A percentile compares a stretch with the other conserved stretches of the same genome.
Conservation (phyloP, 2,888 invertebrate species). For the Erebia ligea region DNA sequence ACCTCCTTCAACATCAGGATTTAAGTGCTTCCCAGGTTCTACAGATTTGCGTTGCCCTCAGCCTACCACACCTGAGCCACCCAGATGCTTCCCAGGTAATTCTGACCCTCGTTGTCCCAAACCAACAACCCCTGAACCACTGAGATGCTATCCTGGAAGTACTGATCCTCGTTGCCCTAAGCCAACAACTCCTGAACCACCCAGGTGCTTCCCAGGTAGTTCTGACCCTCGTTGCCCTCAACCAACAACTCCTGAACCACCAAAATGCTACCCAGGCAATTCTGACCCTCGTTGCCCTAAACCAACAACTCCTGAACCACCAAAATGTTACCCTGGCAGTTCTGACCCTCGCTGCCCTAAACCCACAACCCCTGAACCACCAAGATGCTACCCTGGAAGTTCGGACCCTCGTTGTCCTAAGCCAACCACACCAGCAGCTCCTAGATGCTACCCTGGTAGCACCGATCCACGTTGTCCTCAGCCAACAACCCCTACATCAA, state of each 20-base stretch:
- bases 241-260: conserved; percentile 48
- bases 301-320: conserved; percentile 54
- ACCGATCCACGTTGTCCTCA: conserved; percentile 51
- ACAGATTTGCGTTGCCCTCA: conserved; percentile 52
- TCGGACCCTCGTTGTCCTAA: conserved; percentile 43
- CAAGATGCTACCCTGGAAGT: conserved; percentile 50
- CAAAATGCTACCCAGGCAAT: conserved; percentile 46
- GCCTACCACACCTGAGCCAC: conserved; percentile 45
- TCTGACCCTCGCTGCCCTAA: conserved; percentile 71
- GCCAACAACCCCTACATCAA: conserved; percentile 49
- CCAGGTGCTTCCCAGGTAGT: conserved; percentile 48
- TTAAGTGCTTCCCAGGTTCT: conserved; percentile 48
- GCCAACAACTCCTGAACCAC: conserved; percentile 48
- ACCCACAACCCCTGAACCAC: conserved; percentile 45
- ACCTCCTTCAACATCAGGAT: conserved; percentile 39
- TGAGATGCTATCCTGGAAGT: conserved; percentile 59
- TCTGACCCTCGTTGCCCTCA: conserved; percentile 58
- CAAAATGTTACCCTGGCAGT: conserved; percentile 71
- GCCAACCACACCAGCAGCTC: conserved; percentile 46
- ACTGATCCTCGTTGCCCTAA: conserved; percentile 55
- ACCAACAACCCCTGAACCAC: conserved; percentile 45
- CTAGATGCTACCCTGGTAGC: conserved; percentile 56
- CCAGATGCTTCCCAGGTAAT: conserved; percentile 56
- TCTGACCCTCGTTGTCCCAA: conserved; percentile 52
- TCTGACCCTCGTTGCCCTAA: conserved; percentile 56